Percentiles rank a stretch among this genome's conserved stretches.
These are phyloP conservation scores for Lacanobia oleracea DNA, from an alignment of 2,888 invertebrate genomes.

Conservation along the genomic window DNA sequence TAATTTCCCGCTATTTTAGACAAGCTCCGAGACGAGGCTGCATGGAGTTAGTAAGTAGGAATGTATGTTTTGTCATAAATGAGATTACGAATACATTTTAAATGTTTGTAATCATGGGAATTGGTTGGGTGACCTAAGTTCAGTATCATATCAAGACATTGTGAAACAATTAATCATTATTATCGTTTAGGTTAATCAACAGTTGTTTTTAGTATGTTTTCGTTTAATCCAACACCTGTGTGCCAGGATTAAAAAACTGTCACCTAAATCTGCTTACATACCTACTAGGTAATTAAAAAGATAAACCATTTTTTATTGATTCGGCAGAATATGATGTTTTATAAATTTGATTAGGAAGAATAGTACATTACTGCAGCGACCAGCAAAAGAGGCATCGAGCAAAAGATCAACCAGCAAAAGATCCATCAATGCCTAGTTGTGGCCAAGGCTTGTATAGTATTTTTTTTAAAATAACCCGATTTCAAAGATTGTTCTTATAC, in stretches of 20 bases:
- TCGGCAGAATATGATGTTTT: not conserved
- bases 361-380: too few relatives aligned
- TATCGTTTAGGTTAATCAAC: not conserved
- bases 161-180: not conserved
- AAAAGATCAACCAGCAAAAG: too few relatives aligned
- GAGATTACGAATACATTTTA: not conserved
- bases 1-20: not conserved
- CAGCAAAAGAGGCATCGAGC: too few relatives aligned
- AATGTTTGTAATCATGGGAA: too few relatives aligned
- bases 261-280: too few relatives aligned
- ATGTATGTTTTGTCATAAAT: not conserved
- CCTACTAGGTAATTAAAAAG: not conserved
- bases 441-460: too few relatives aligned
- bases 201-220: not conserved
- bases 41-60: not conserved
- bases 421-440: too few relatives aligned
- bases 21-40: not conserved
- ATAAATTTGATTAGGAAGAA: not conserved
- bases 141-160: not conserved
- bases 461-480: too few relatives aligned
- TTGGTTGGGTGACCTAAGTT: not conserved
- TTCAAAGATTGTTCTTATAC: too few relatives aligned
- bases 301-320: slow-evolving; percentile 1
- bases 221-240: not conserved
- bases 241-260: not conserved